Evolutionary conservation across 2,888 invertebrate genomes (phyloP), one percentile per base, ranked within the genome.

Genomic region (Pseudococcus longispinus): DNA sequence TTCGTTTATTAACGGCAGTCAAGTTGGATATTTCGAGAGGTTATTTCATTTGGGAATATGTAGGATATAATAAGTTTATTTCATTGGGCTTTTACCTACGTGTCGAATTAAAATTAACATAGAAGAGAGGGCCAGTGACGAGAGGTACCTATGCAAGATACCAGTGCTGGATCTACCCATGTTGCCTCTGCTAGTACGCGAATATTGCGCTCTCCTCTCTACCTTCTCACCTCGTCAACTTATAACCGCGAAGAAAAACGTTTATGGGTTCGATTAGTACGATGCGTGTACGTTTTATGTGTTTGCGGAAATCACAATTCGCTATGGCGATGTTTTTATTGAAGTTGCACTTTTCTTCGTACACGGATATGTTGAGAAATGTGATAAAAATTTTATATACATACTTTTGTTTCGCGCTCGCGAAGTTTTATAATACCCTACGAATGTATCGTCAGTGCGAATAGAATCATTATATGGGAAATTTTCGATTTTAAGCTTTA

Each of bases 1-100:
- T 80, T 80, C 23, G 77, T 80, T 80, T 80, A 80, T 80, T 70
- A 70, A 70, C 70, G 70, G 70, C 15, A 70, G 70, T 70, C 70
- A 70, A 80, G 77, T 80, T 80, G 20, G 32, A 42, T 80, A 80
- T 80, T 80, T 42, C 20, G 42, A 80, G 42, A 80, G 77, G 77
- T 42, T 15, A 42, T 80, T 80, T 80, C 77, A 80, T 80, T 42
- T 80, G 32, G 37, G 37, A 42, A 80, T 80, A 37, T 42, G n/a
- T 60, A 9, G 23, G 37, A 37, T 60, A 60, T 60, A 60, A 60
- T 42, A 80, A 37, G 37, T 37, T 37, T 42, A 80, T 80, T 80
- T 80, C 77, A 80, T 42, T 42, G 37, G 42, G 42, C 77, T 80
- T 70, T 70, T 70, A 42, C 37, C 32, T 80, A 80, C 77, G 77